phyloP scores from a whole-genome alignment of 2,113 vertebrate species.

The Columba livia region DNA sequence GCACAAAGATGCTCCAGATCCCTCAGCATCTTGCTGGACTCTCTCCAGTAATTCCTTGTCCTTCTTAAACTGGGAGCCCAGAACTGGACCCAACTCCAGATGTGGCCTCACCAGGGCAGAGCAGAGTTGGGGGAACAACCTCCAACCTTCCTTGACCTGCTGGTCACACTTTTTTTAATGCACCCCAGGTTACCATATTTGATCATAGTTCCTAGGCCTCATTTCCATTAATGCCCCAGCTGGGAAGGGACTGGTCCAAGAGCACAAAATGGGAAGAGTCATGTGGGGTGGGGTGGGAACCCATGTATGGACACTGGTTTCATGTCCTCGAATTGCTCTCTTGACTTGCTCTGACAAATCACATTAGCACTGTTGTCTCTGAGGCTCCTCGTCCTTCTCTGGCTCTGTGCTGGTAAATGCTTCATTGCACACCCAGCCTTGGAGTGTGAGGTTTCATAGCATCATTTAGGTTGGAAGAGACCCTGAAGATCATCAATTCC shows the following conservation, averaged over 20 bases:
- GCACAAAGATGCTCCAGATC: too few species aligned
- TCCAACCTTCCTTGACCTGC: too few species aligned
- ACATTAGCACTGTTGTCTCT: rapidly evolving
- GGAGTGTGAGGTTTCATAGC: neutral
- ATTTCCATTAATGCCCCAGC: neutral
- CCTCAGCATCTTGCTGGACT: too few species aligned
- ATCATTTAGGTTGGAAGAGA: too few species aligned
- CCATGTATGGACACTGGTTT: neutral
- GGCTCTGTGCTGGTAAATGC: neutral
- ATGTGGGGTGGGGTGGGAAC: neutral
- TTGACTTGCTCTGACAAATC: neutral
- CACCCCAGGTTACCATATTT: neutral
- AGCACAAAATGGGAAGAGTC: neutral
- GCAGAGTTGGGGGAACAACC: too few species aligned
- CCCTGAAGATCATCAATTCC: too few species aligned
- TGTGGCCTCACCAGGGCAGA: too few species aligned
- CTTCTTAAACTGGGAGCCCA: too few species aligned
- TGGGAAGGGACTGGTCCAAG: neutral
- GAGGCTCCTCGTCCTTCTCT: neutral
- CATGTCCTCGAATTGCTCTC: neutral
- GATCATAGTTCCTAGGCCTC: neutral
- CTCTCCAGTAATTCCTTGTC: too few species aligned
- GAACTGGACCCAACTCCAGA: too few species aligned
- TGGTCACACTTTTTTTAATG: too few species aligned
- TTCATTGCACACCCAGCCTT: rapidly evolving